A percentile compares a stretch with the other conserved stretches of the same genome.
Conservation (phyloP, 2,797 vertebrate species). For the Eulemur albifrons region DNA sequence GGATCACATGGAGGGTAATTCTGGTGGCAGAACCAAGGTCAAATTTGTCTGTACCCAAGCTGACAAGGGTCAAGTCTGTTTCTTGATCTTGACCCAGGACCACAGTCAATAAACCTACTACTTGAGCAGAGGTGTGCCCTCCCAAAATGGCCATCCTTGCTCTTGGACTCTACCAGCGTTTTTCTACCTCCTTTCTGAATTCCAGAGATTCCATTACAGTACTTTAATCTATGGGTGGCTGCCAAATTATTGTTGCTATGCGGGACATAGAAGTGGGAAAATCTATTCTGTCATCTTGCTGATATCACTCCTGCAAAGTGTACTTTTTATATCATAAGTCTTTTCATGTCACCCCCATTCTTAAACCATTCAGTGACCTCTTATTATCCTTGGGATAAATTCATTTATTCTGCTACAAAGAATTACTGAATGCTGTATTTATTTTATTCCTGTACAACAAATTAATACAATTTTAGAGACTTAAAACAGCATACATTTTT, state of each 20-base stretch:
- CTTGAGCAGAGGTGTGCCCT: not conserved
- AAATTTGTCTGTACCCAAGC: not conserved
- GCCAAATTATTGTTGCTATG: not conserved
- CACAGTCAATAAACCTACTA: not conserved
- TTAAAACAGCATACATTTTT: not conserved
- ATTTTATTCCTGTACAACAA: not conserved
- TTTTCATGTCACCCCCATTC: not conserved
- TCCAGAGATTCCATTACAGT: not conserved
- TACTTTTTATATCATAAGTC: not conserved
- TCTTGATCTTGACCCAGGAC: not conserved
- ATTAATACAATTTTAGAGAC: not conserved
- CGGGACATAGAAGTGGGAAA: not conserved
- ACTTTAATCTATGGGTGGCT: not conserved
- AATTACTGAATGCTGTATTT: not conserved
- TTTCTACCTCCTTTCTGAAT: not conserved
- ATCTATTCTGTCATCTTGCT: not conserved
- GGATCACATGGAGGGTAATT: not conserved
- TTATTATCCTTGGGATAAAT: not conserved
- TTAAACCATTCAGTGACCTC: not conserved
- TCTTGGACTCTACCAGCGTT: not conserved
- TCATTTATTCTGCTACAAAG: not conserved
- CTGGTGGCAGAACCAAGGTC: not conserved
- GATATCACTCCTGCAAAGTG: not conserved
- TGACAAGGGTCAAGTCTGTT: not conserved
- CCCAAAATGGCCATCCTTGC: not conserved